Percentiles rank a stretch among this genome's conserved stretches.
Evolutionary conservation across 2,888 invertebrate species (phyloP).

Genomic region (Drosophila vallismaia): DNA sequence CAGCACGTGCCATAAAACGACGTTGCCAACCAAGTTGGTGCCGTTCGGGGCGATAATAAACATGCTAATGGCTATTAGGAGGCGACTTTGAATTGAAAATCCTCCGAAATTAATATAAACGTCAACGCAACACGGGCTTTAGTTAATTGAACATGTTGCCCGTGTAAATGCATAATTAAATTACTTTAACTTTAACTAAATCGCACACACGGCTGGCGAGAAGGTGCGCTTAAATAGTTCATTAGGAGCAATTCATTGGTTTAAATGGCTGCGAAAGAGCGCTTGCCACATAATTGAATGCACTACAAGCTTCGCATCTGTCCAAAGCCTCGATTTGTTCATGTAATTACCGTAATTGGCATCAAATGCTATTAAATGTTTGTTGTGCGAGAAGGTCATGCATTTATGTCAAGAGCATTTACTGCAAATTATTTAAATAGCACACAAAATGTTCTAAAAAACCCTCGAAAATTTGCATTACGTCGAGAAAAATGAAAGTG

Average conservation of each 20-base stretch:
- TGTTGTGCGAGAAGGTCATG: slow-evolving; percentile 31
- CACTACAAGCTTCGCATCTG: slow-evolving; percentile 26
- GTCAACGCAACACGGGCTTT: slow-evolving; percentile 40
- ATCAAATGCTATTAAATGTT: slow-evolving; percentile 48
- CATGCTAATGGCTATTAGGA: slow-evolving; percentile 62
- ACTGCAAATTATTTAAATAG: slow-evolving; percentile 22
- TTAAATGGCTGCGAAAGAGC: slow-evolving; percentile 46
- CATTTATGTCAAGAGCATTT: slow-evolving; percentile 39
- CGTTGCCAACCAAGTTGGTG: slow-evolving; percentile 59
- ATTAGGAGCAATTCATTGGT: slow-evolving; percentile 55
- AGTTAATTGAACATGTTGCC: slow-evolving; percentile 64
- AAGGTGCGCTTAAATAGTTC: slow-evolving; percentile 49
- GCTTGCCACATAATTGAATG: slow-evolving; percentile 54
- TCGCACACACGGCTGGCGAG: slow-evolving; percentile 12
- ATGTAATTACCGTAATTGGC: slow-evolving; percentile 55
- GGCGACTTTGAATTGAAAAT: slow-evolving; percentile 57
- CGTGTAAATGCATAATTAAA: slow-evolving; percentile 69
- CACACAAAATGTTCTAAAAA: slow-evolving; percentile 16
- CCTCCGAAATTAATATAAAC: slow-evolving; percentile 38
- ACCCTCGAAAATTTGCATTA: background rate
- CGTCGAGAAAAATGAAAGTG: background rate
- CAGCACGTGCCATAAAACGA: slow-evolving; percentile 67
- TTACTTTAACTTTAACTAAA: slow-evolving; percentile 59
- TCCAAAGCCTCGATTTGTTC: slow-evolving; percentile 23
- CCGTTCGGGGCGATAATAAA: slow-evolving; percentile 42